Evolutionary conservation across 2,888 invertebrate species (phyloP).

Genomic region (Rugalucina vietnamica): DNA sequence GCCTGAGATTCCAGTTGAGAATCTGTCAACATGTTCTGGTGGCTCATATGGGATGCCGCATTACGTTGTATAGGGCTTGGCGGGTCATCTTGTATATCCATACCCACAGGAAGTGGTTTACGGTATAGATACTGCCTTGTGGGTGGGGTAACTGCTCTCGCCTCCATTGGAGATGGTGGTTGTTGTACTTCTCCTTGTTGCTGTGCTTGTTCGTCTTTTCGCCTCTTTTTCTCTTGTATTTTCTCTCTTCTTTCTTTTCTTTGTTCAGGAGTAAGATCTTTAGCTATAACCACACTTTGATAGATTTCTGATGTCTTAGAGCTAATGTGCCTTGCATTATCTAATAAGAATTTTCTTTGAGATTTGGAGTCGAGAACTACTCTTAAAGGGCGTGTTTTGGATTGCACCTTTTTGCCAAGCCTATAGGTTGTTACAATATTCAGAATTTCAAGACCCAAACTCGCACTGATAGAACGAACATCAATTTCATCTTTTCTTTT

Average conservation of each 20-base stretch:
- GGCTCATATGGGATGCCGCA: background rate
- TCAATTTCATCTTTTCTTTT: background rate
- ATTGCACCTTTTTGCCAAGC: background rate
- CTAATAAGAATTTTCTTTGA: background rate
- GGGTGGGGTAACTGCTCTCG: background rate
- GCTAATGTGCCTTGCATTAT: background rate
- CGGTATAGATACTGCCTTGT: background rate
- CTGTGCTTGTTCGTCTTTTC: too few species aligned
- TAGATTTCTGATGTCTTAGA: background rate
- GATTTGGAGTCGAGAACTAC: too few species aligned
- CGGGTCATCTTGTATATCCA: too few species aligned
- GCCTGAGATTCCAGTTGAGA: background rate
- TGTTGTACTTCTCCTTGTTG: too few species aligned
- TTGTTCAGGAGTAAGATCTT: too few species aligned
- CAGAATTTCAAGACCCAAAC: background rate
- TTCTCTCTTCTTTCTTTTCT: background rate
- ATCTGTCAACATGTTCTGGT: background rate
- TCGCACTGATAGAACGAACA: background rate
- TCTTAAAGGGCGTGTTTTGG: background rate
- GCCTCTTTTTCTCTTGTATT: background rate
- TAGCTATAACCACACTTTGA: background rate
- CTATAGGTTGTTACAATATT: background rate
- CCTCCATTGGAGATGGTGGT: background rate
- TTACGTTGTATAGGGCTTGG: background rate
- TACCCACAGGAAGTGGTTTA: background rate